A percentile compares a stretch with the other conserved stretches of the same genome.
phyloP scores from a whole-genome alignment of 2,888 invertebrate genomes.

The Anthophora plumipes region DNA sequence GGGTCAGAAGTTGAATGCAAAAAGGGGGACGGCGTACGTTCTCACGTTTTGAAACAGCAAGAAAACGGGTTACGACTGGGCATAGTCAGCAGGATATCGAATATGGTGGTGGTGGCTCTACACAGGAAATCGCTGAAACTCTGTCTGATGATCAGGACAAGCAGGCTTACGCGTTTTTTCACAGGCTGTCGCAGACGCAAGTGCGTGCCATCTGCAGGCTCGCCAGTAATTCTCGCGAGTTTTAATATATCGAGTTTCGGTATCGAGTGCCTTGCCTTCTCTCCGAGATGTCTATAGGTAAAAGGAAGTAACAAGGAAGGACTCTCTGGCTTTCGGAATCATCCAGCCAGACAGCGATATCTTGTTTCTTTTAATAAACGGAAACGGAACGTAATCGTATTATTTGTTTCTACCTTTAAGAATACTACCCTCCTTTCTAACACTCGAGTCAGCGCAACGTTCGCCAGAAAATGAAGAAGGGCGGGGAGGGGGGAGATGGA shows the following conservation, averaged over 20 bases:
- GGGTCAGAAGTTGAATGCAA: background rate
- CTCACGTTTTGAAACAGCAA: constrained; percentile 3
- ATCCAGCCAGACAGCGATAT: constrained; percentile 78
- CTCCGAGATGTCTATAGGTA: constrained; percentile 65
- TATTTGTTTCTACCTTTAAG: constrained; percentile 84
- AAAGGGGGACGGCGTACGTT: background rate
- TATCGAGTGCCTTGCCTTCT: constrained; percentile 78
- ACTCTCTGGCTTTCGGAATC: constrained; percentile 67
- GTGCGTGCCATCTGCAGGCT: constrained; percentile 72
- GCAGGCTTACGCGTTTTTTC: constrained; percentile 75
- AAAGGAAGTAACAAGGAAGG: constrained; percentile 66
- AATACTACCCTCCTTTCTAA: constrained; percentile 75
- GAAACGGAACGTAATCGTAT: constrained; percentile 85
- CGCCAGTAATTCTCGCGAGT: constrained; percentile 79
- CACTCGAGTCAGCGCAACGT: constrained; percentile 63
- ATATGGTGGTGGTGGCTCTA: constrained; percentile 24
- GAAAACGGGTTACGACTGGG: background rate
- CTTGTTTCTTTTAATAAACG: constrained; percentile 85
- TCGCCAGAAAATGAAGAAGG: background rate
- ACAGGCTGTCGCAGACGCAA: constrained; percentile 37
- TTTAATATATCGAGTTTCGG: constrained; percentile 84
- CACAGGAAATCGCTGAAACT: constrained; percentile 76
- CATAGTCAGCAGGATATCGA: constrained; percentile 37
- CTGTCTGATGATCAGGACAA: constrained; percentile 79
- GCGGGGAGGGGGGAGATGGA: background rate